Evolutionary conservation across 2,888 invertebrate species (phyloP).

Genomic region (Hecatera dysodea): DNA sequence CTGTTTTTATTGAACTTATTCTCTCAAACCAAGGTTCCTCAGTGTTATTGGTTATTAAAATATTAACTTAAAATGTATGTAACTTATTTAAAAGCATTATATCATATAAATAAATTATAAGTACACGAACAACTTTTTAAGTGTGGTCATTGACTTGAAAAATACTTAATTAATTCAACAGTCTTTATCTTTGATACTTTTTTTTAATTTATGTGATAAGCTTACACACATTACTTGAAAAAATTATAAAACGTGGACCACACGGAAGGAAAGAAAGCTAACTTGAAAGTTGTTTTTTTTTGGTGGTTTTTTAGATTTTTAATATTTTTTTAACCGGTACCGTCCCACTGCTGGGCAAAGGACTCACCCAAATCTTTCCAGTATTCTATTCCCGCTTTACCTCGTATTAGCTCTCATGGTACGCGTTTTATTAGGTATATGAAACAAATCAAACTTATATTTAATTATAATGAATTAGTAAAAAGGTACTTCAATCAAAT

Average conservation of each 20-base stretch:
- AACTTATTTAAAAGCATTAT: conserved; percentile 43
- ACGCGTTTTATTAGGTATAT: too few relatives aligned
- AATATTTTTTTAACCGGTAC: too few relatives aligned
- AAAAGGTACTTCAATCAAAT: too few relatives aligned
- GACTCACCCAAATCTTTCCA: too few relatives aligned
- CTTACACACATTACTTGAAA: not conserved
- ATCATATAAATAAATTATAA: conserved; percentile 47
- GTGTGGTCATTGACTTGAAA: conserved; percentile 69
- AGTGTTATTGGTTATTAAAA: conserved; percentile 10
- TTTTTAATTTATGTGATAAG: conserved; percentile 20
- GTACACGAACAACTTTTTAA: conserved; percentile 60
- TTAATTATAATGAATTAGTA: conserved; percentile 17
- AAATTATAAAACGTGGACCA: conserved; percentile 28
- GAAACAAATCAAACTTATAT: not conserved
- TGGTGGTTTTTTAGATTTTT: too few relatives aligned
- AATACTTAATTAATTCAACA: conserved; percentile 62
- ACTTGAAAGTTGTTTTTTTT: not conserved
- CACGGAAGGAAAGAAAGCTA: conserved; percentile 11
- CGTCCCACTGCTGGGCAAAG: too few relatives aligned
- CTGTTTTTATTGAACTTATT: not conserved
- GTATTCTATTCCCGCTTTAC: too few relatives aligned
- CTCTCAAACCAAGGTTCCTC: not conserved
- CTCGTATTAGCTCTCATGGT: too few relatives aligned
- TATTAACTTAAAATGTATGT: conserved; percentile 13
- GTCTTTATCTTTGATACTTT: conserved; percentile 58